Conservation (phyloP, 1,140 invertebrate genomes). For the Grapholita molesta region DNA sequence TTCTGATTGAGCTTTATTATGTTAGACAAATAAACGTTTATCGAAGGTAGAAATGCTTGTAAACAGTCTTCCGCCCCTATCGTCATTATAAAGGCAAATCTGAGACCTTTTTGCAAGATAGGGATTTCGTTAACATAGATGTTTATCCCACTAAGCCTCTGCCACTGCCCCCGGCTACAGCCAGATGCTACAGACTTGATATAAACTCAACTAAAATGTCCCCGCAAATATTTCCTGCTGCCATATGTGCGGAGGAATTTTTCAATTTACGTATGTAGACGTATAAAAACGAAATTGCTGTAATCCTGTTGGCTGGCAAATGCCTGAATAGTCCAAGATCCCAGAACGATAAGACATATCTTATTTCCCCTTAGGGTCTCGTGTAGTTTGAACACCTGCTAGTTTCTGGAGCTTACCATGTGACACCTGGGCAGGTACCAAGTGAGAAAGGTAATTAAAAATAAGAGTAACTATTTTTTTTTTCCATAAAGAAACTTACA, state of each 20-base stretch:
- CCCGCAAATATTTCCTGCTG: not conserved
- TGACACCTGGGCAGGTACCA: no score
- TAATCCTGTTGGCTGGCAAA: not conserved
- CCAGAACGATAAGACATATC: no score
- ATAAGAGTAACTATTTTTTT: no score
- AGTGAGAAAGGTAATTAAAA: no score
- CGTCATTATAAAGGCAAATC: slow-evolving; percentile 1
- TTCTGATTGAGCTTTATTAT: not conserved
- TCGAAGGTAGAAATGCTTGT: not conserved
- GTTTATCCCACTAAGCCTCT: slow-evolving; percentile 2
- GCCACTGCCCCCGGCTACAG: not conserved
- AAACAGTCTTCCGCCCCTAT: not conserved
- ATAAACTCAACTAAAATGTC: slow-evolving; percentile 8
- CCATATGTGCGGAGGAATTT: not conserved
- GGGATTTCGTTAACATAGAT: not conserved
- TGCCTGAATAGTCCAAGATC: no score
- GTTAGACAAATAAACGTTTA: not conserved
- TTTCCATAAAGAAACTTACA: no score
- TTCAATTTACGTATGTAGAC: not conserved
- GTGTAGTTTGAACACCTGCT: no score
- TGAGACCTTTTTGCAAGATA: slow-evolving; percentile 7
- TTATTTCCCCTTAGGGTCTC: no score
- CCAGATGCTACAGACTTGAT: slow-evolving; percentile 4
- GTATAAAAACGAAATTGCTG: not conserved
- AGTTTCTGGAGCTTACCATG: no score